These are phyloP conservation scores for Pan paniscus DNA, from an alignment of 2,113 vertebrate species.

Conservation along the genomic window DNA sequence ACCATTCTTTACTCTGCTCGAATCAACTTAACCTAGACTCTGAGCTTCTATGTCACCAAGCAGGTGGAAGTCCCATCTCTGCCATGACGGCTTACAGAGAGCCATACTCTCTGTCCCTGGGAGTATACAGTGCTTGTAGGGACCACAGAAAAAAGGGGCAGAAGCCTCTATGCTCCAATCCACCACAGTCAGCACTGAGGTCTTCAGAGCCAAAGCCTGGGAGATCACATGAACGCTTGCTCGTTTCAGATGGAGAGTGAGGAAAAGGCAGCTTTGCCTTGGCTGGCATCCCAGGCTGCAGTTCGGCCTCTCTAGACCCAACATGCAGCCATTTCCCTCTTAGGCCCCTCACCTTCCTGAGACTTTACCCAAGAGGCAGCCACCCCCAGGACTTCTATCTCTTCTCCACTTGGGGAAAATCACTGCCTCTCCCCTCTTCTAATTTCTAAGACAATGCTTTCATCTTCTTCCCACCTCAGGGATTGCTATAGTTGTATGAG, in stretches of 20 bases:
- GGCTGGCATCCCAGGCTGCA: too few relatives aligned
- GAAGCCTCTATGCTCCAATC: not conserved
- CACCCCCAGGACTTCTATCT: not conserved
- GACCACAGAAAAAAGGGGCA: not conserved
- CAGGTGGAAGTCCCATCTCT: not conserved
- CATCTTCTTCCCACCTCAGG: too few relatives aligned
- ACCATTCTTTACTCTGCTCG: not conserved
- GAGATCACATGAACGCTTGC: too few relatives aligned
- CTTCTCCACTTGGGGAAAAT: not conserved
- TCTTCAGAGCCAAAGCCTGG: not conserved
- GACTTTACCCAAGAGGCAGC: not conserved
- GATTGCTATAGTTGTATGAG: not conserved
- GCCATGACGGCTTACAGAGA: not conserved
- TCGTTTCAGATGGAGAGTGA: not conserved
- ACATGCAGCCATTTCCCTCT: too few relatives aligned
- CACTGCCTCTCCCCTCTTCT: not conserved
- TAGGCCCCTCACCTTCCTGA: not conserved
- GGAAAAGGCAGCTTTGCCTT: not conserved
- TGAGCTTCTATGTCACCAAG: not conserved
- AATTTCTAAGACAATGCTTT: not conserved
- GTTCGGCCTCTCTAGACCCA: not conserved
- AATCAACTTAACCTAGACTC: not conserved
- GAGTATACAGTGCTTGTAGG: not conserved
- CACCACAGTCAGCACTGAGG: not conserved
- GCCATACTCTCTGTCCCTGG: too few relatives aligned